Conservation (phyloP, 2,797 vertebrate species). For the Halcyon chelicuti region DNA sequence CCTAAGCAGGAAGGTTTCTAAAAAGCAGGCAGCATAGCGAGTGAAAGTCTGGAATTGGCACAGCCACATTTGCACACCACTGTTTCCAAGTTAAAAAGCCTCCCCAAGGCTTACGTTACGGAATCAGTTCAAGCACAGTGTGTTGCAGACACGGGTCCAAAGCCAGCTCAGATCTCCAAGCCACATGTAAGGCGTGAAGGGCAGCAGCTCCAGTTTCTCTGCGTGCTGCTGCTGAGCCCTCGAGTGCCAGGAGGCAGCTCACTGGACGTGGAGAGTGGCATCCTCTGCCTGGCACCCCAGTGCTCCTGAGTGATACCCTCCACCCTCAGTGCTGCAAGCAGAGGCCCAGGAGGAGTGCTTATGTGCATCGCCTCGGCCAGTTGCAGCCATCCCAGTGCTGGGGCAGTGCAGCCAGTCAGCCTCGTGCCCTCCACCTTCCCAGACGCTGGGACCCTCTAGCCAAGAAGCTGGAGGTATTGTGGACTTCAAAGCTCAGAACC, state of each 20-base stretch:
- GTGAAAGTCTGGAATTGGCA: neutral
- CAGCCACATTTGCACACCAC: neutral
- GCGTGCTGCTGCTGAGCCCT: neutral
- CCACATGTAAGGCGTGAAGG: neutral
- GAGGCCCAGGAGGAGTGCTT: neutral
- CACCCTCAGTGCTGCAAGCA: neutral
- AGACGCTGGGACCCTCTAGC: neutral
- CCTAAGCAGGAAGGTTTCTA: neutral
- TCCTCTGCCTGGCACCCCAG: neutral
- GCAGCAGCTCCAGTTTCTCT: neutral
- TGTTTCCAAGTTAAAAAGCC: neutral
- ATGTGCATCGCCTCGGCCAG: accelerated
- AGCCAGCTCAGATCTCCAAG: neutral
- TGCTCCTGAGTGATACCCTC: accelerated
- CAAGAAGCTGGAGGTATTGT: neutral
- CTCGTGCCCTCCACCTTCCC: neutral
- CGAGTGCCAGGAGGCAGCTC: accelerated
- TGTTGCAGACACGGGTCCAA: neutral
- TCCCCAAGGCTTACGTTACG: neutral
- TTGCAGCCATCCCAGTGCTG: neutral
- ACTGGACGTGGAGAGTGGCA: accelerated
- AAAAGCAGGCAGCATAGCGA: neutral
- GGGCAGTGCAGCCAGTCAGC: neutral
- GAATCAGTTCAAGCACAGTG: neutral
- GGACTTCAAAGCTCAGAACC: neutral